A percentile compares a stretch with the other conserved stretches of the same genome.
These are phyloP conservation scores for Himantopus leucocephalus DNA, from an alignment of 2,113 vertebrate species.

Conservation along the genomic window DNA sequence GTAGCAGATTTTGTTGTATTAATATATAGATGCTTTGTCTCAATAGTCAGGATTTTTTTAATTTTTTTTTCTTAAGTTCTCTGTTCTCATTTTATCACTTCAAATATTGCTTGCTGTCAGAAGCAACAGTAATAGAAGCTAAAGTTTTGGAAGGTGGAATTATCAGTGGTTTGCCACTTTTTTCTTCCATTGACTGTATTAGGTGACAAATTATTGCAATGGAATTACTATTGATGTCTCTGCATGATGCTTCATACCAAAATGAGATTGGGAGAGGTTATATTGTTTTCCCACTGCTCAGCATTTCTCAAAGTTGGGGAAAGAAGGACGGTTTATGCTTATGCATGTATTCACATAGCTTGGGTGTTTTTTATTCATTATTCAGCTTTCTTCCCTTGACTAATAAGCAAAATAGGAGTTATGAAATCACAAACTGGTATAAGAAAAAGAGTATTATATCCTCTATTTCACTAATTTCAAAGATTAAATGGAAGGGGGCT, in stretches of 20 bases:
- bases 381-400: not conserved
- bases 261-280: not conserved
- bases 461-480: not conserved
- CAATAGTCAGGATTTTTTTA: not conserved
- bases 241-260: not conserved
- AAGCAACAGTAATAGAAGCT: not conserved
- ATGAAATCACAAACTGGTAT: not conserved
- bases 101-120: not conserved
- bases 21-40: not conserved
- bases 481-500: not conserved
- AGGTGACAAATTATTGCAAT: not conserved
- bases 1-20: not conserved
- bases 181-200: not conserved
- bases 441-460: not conserved
- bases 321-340: not conserved
- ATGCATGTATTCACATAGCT: not conserved
- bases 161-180: not conserved
- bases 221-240: not conserved
- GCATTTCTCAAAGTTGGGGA: not conserved
- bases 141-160: not conserved
- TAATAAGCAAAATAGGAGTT: not conserved
- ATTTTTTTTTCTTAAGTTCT: not conserved
- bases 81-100: not conserved
- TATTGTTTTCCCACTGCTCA: not conserved
- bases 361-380: not conserved